phyloP scores from a whole-genome alignment of 2,888 invertebrate genomes.

The Macrosiphum euphorbiae region DNA sequence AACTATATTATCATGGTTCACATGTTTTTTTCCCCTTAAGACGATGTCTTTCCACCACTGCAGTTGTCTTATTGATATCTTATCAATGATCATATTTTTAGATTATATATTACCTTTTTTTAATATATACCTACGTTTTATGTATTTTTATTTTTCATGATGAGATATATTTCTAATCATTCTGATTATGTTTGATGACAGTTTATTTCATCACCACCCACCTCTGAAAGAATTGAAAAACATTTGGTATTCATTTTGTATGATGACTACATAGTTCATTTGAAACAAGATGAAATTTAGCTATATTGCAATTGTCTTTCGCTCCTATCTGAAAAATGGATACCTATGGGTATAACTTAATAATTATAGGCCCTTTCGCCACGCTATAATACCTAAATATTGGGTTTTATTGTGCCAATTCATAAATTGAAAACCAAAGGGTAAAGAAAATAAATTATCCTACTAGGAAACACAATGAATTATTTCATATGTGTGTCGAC shows the following conservation, averaged over 20 bases:
- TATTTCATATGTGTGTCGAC: conserved; percentile 2
- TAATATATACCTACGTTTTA: too few relatives aligned
- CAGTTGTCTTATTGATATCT: too few relatives aligned
- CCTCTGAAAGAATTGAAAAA: too few relatives aligned
- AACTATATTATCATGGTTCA: too few relatives aligned
- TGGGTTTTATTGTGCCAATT: too few relatives aligned
- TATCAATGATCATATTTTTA: background rate
- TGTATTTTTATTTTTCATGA: too few relatives aligned
- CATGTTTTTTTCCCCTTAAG: too few relatives aligned
- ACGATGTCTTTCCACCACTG: too few relatives aligned
- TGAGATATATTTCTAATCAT: background rate
- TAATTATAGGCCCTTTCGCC: background rate
- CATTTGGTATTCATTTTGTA: background rate
- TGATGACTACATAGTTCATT: conserved; percentile 27
- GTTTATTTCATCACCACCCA: conserved; percentile 17
- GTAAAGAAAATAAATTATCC: too few relatives aligned
- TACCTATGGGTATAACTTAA: background rate
- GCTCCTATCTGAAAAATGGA: conserved; percentile 44
- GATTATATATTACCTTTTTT: too few relatives aligned
- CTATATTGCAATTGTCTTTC: conserved; percentile 33
- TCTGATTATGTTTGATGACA: conserved; percentile 50
- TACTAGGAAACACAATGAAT: background rate
- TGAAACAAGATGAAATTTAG: conserved; percentile 13
- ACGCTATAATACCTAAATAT: background rate
- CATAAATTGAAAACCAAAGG: too few relatives aligned